phyloP scores from a whole-genome alignment of 2,888 invertebrate genomes.

The Agrilus cyanescens region DNA sequence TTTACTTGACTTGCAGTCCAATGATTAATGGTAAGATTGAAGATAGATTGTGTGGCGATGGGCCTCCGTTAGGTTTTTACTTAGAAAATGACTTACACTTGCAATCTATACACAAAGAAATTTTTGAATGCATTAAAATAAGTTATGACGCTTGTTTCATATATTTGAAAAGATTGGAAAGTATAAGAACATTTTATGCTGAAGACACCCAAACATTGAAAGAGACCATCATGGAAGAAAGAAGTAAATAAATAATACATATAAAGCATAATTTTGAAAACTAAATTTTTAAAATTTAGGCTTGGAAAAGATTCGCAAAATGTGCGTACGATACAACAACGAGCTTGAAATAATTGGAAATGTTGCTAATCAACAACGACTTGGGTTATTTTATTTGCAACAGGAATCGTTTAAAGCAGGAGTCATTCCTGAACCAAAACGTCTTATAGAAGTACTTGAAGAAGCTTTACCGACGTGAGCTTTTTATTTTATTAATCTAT shows the following conservation, averaged over 20 bases:
- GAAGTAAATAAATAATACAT: slow-evolving; percentile 29
- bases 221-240: slow-evolving; percentile 49
- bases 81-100: slow-evolving; percentile 55
- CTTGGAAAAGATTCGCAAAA: slow-evolving; percentile 49
- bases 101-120: slow-evolving; percentile 39
- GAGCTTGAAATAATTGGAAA: slow-evolving; percentile 58
- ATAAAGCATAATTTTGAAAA: not conserved
- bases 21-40: slow-evolving; percentile 74
- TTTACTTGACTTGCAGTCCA: slow-evolving; percentile 52
- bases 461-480: slow-evolving; percentile 53
- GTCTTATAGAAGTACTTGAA: slow-evolving; percentile 54
- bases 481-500: slow-evolving; percentile 1
- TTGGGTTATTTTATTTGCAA: slow-evolving; percentile 64
- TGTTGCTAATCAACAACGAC: slow-evolving; percentile 51
- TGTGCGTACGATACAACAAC: slow-evolving; percentile 55
- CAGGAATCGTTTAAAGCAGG: slow-evolving; percentile 58
- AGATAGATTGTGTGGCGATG: slow-evolving; percentile 59
- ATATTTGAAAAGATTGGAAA: slow-evolving; percentile 54
- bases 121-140: slow-evolving; percentile 43
- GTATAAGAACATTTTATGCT: slow-evolving; percentile 53
- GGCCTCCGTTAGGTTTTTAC: slow-evolving; percentile 59
- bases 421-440: slow-evolving; percentile 58
- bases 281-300: slow-evolving; percentile 29
- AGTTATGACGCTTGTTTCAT: slow-evolving; percentile 51
- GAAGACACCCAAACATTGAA: slow-evolving; percentile 58